Base-by-base conservation (phyloP, 2,113 vertebrate genomes). In the Ibidorhyncha struthersii region DNA sequence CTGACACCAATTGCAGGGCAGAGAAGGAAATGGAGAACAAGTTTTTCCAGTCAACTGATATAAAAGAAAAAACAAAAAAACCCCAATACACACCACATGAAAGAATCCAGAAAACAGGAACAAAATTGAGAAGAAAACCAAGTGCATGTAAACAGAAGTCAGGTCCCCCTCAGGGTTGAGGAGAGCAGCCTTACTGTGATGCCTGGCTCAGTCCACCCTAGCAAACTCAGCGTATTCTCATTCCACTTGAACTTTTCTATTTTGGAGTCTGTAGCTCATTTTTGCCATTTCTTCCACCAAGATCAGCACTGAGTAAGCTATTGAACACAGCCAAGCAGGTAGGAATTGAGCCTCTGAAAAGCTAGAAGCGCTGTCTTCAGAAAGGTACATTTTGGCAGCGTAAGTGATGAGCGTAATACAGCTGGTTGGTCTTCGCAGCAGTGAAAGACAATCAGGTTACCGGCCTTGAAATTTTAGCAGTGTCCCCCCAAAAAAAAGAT, bases 391-490 rank as follows among this genome's bases (percentile, higher is more conserved):
- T 22, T 14, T 14, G 49, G 55, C 69, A 53, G 53, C 11, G 1
- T 1, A 15, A 56, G 36, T 1, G 16, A n/a, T 3, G 8, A 17
- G 43, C 13, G 12, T 10, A 4, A 23, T 6, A 29, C 55, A 36
- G 50, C 43, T 19, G 32, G 27, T 8, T 3, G 4, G 30, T 9
- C 55, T 40, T 8, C 18, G 36, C 14, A 27, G 71, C 27, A 26
- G 11, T 6, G 9, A 27, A 72, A 49, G 36, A 36, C 10, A 34
- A 32, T 52, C 36, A 7, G n/a, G 30, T 49, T 53, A 30, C 52
- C 21, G 15, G 43, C 53, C 43, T 20, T 38, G n/a, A 66, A 65
- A 38, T 38, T 47, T 43, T 65, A 77, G 38, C 73, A 53, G 30
- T 34, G 43, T 36, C 21, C 12, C 19, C 21, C 12, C 19, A 12